phyloP scores from a whole-genome alignment of 2,888 invertebrate genomes.

The Morpho helenor region DNA sequence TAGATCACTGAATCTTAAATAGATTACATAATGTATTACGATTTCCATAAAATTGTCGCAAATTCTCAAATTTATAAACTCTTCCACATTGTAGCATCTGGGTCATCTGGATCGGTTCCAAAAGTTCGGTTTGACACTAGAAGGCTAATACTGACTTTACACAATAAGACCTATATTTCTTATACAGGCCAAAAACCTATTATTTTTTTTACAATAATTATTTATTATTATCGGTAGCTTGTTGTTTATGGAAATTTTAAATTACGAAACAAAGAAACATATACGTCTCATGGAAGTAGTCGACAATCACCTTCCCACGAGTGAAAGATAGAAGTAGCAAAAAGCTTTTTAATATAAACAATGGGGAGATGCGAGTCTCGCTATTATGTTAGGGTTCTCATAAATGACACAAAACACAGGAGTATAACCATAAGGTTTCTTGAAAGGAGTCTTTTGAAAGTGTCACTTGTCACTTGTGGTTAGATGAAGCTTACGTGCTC shows the following conservation, averaged over 20 bases:
- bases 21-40: slow-evolving; percentile 19
- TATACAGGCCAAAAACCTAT: too few relatives aligned
- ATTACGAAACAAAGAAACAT: neutral
- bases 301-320: slow-evolving; percentile 7
- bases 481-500: slow-evolving; percentile 12
- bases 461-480: slow-evolving; percentile 15
- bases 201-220: too few relatives aligned
- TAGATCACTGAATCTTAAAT: slow-evolving; percentile 27
- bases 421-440: slow-evolving; percentile 22
- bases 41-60: slow-evolving; percentile 40
- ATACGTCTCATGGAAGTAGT: neutral
- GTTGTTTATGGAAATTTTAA: too few relatives aligned
- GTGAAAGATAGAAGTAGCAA: slow-evolving; percentile 14
- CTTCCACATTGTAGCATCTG: slow-evolving; percentile 49
- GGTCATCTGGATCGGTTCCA: slow-evolving; percentile 72
- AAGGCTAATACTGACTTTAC: slow-evolving; percentile 42
- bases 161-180: slow-evolving; percentile 19
- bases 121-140: slow-evolving; percentile 45
- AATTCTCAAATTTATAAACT: slow-evolving; percentile 51
- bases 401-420: slow-evolving; percentile 31
- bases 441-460: slow-evolving; percentile 15
- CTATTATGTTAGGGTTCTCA: slow-evolving; percentile 35
- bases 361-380: slow-evolving; percentile 45
- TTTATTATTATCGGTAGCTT: too few relatives aligned
- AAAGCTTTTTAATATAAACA: slow-evolving; percentile 34